Base-by-base conservation (phyloP, 2,797 vertebrate genomes). In the Malurus leucopterus region DNA sequence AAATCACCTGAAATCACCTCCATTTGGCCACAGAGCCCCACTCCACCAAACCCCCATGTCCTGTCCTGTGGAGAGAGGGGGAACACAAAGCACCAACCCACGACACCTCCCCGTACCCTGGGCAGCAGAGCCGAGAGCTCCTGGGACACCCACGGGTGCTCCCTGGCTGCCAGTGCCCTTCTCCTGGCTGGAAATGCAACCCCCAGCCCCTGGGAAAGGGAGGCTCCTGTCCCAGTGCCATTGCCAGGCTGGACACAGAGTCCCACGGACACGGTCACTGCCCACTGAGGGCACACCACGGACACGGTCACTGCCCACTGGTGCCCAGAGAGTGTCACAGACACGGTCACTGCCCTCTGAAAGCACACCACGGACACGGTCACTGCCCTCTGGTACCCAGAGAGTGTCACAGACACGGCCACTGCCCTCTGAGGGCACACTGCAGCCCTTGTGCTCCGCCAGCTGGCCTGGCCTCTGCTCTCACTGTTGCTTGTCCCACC, bases 91-190 rank as follows among this genome's bases (percentile, higher is more conserved):
- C 1, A 59, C 7, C 20, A 32, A 65, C 49, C 24, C 14, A 34
- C 44, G 18, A 19, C 0, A 1, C 17, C 43, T 34, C 49, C 47
- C 26, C 3, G 1, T 15, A n/a, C 9, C 14, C 32, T 4, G 50
- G 41, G 54, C 26, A 44, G 14, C 15, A 41, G 40, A 69, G 43
- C 40, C 1, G 1, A 32, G 32, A 34, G 40, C 13, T 70, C n/a
- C 26, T 32, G 14, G 49, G 40, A 59, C 14, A 15, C 0, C 0
- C 15, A 0, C 0, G 1, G 27, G 19, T 2, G 1, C 15, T 65
- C 62, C 72, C 51, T 58, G 86, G 15, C 27, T 20, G 3, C 27
- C 55, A 8, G 5, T 1, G 1, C 27, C 18, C 49, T 40, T 61
- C 78, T 69, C 53, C 64, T 21, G 26, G 30, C 32, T 26, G 29